A percentile compares a stretch with the other conserved stretches of the same genome.
Evolutionary conservation across 2,797 vertebrate species (phyloP).

Genomic region (Rhodeus uyekii): DNA sequence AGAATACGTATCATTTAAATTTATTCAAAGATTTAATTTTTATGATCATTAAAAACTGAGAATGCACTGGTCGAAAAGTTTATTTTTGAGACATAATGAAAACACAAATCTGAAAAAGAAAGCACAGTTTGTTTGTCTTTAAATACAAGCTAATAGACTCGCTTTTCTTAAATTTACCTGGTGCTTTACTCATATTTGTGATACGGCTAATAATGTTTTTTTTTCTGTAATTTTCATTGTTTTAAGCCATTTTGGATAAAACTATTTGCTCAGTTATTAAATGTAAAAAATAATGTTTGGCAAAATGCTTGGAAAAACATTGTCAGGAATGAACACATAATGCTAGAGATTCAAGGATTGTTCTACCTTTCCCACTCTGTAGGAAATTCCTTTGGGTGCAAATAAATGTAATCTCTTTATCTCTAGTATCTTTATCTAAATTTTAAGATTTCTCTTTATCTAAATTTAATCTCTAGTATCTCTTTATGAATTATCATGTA

Average conservation of each 20-base stretch:
- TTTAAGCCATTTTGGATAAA: background rate
- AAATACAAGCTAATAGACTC: background rate
- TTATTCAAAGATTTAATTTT: too few species aligned
- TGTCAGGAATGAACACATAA: background rate
- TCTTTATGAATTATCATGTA: too few species aligned
- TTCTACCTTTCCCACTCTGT: background rate
- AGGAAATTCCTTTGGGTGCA: background rate
- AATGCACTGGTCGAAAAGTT: too few species aligned
- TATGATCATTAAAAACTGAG: too few species aligned
- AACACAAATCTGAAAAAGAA: background rate
- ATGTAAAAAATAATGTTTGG: background rate
- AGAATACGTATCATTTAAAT: background rate
- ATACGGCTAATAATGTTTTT: too few species aligned
- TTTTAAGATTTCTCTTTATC: too few species aligned
- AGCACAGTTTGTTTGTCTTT: background rate
- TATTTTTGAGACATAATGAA: background rate
- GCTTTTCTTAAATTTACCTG: background rate
- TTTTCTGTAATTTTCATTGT: background rate
- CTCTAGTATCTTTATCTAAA: too few species aligned
- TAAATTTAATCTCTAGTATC: too few species aligned
- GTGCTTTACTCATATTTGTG: background rate
- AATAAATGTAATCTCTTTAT: too few species aligned
- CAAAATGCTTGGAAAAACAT: background rate
- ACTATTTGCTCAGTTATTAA: background rate
- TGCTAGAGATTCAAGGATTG: too few species aligned